Percentiles rank a stretch among this genome's conserved stretches.
Conservation (phyloP, 53 echinoderm and acorn worm genomes). For the Apostichopus leukothele region DNA sequence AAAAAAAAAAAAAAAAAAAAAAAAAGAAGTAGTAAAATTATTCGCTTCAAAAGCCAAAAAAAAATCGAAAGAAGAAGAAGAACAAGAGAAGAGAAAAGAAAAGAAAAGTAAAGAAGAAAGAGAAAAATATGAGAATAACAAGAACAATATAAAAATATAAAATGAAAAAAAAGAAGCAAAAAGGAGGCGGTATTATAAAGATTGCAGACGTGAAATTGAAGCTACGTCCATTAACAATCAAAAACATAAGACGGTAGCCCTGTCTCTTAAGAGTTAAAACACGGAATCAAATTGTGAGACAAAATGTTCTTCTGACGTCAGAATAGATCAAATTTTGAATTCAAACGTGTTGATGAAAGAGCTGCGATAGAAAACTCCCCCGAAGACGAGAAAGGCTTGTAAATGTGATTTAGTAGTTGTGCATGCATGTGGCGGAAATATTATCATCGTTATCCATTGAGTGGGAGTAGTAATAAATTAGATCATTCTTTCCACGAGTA, state of each 20-base stretch:
- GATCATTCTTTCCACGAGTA: background rate
- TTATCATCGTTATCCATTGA: background rate
- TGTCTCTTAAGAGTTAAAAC: background rate
- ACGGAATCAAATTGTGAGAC: background rate
- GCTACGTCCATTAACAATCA: background rate
- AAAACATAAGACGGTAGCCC: background rate
- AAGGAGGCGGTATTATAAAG: background rate
- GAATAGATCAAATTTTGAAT: background rate
- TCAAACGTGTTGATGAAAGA: conserved; percentile 5
- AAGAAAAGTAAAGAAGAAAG: background rate
- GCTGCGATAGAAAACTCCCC: background rate
- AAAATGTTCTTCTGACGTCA: conserved; percentile 17
- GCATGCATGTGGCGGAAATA: background rate
- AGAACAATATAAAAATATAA: background rate
- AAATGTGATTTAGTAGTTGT: background rate
- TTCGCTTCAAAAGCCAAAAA: too few relatives aligned
- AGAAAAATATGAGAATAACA: background rate
- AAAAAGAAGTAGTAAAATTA: too few relatives aligned
- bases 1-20: too few relatives aligned
- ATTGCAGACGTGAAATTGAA: background rate
- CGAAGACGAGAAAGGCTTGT: background rate
- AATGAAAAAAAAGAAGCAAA: background rate
- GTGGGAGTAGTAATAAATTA: background rate
- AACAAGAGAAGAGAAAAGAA: background rate
- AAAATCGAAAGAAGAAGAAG: too few relatives aligned